phyloP scores from a whole-genome alignment of 2,113 vertebrate species.

The Thomomys bottae region DNA sequence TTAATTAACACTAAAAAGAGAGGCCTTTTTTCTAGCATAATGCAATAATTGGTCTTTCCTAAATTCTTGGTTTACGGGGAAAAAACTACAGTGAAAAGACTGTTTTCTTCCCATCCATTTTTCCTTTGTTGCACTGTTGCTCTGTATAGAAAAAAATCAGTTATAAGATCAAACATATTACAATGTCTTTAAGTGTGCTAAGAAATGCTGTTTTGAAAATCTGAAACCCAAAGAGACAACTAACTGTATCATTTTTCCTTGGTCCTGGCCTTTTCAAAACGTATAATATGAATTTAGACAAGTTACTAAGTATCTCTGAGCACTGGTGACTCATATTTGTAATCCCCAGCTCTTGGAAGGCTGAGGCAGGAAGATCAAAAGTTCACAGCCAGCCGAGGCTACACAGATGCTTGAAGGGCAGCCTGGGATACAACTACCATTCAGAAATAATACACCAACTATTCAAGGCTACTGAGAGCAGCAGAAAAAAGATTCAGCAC shows the following conservation, averaged over 20 bases:
- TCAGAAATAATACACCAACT: background rate
- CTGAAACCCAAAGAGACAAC: conserved; percentile 25
- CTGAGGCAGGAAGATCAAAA: background rate
- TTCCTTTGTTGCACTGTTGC: background rate
- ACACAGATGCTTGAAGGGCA: background rate
- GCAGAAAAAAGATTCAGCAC: background rate
- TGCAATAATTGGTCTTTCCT: background rate
- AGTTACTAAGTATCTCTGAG: conserved; percentile 47
- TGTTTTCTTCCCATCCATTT: conserved; percentile 14
- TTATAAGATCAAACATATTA: background rate
- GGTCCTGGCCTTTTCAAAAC: background rate
- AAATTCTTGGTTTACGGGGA: background rate
- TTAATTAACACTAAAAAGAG: background rate
- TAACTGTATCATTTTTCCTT: conserved; percentile 24
- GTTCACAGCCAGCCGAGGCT: background rate
- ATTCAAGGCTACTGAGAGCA: background rate
- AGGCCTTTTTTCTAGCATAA: conserved; percentile 31
- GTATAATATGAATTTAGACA: background rate
- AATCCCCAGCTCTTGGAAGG: background rate
- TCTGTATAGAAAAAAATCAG: background rate
- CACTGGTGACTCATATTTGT: background rate
- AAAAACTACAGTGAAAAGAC: background rate
- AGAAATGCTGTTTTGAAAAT: conserved; percentile 42
- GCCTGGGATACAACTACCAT: background rate
- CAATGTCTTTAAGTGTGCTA: conserved; percentile 33